Base-by-base conservation (phyloP, 2,888 invertebrate genomes). In the Thera britannica region DNA sequence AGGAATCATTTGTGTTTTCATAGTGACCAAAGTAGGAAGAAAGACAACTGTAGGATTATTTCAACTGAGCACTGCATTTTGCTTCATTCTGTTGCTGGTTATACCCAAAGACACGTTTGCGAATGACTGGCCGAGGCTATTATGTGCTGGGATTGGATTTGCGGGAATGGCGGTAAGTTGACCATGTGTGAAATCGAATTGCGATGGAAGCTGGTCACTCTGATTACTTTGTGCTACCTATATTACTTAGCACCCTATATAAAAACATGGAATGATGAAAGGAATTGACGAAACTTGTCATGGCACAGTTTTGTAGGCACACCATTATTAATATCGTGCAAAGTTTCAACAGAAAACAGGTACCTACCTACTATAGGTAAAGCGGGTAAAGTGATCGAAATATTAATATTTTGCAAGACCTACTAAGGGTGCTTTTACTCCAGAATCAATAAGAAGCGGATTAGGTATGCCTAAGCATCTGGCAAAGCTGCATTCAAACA, bases 91-190 rank as follows among this genome's bases (percentile, higher is more conserved):
- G 3, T 92, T 95, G 72, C 76, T 94, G 58, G 66, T 90, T n/a
- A 83, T 94, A 64, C 95, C 95, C 12, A 90, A 87, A 79, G 88
- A 90, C 61, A 68, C 62, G 46, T 93, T 82, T 72, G 5, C 72
- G 23, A 88, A 88, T 68, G 95, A 95, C 78, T 95, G 95, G 94
- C 94, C 94, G 4, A 89, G 94, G 73, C 83, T 96, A 61, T 75
- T 93, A 12, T 92, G 96, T 71, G 95, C 96, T 70, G 95, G 95
- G 72, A 80, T 95, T 58, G 96, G 96, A 67, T 95, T 96, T 77
- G 94, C 95, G 59, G 95, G 96, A 68, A 93, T 96, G 81, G 95
- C 96, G 69, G 95, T 96, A 88, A 92, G 94, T 85, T 65, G 51
- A 62, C 59, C 59, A 71, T 62, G 76, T 73, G 69, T 61, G 67